Evolutionary conservation across 2,113 vertebrate genomes (phyloP).

Genomic region (Gobio gobio): DNA sequence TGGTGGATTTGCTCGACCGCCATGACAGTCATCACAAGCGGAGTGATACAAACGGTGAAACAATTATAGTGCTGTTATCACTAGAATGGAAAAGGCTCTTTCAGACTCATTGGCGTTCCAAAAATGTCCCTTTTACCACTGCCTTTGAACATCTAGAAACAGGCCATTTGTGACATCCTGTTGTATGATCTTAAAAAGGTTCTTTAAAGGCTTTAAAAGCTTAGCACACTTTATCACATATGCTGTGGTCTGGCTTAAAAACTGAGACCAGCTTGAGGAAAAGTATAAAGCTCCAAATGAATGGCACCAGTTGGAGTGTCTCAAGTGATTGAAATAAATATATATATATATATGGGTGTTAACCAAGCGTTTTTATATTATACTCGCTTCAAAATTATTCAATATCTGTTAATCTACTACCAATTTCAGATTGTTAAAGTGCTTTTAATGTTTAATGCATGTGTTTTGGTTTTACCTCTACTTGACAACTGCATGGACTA

Average conservation of each 20-base stretch:
- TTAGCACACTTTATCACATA: conserved; percentile 33
- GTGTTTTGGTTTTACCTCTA: neutral
- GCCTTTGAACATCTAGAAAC: conserved; percentile 22
- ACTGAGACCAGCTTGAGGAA: neutral
- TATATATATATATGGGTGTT: neutral
- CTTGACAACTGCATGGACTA: neutral
- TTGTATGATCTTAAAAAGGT: conserved; percentile 33
- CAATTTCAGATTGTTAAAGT: neutral
- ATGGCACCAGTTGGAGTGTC: neutral
- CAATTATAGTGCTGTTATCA: no score
- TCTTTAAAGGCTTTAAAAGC: conserved; percentile 16
- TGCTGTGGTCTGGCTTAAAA: conserved; percentile 13
- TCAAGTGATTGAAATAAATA: neutral
- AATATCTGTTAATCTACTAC: neutral
- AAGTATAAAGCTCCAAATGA: neutral
- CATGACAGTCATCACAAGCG: no score
- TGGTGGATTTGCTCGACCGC: no score
- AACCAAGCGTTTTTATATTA: neutral
- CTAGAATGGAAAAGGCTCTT: no score
- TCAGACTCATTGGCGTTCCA: neutral
- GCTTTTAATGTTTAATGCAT: neutral
- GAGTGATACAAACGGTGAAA: no score
- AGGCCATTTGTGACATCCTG: conserved; percentile 29
- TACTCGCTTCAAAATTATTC: neutral
- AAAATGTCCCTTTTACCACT: conserved; percentile 25